Evolutionary conservation across 2,113 vertebrate species (phyloP), one percentile per base, ranked within the genome.

Genomic region (Echinops telfairi): DNA sequence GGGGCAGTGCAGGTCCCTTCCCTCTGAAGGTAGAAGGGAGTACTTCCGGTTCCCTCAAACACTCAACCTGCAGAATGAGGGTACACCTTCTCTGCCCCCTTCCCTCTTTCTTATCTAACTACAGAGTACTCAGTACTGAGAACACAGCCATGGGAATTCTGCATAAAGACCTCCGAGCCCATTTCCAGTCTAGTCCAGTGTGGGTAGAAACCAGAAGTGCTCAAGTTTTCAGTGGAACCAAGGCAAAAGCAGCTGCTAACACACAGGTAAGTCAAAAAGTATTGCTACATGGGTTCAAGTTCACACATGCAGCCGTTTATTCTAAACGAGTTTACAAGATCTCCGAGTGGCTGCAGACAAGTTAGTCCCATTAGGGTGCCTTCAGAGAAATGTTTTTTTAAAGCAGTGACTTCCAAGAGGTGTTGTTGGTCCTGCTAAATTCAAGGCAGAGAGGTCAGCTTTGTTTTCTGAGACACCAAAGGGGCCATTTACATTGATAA

Each of bases 61-160:
- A 2, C n/a, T 40, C 33, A 87, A 87, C 68, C 47, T 43, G 68
- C 3, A 84, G 16, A 94, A 20, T 73, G 76, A 92, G 23, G 47
- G 5, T 68, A 43, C 22, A 92, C 29, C 80, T 15, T 71, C 86
- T 38, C 92, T 12, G 29, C 66, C 40, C 23, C 33, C 25, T 85
- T 90, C 85, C 47, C 90, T 85, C 22, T 58, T 85, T 85, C 22
- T 58, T 85, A 36, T 22, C 66, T 23, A 94, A 84, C 62, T 43
- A n/a, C 17, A 33, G 6, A 73, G 31, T 17, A 19, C 68, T 17
- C 15, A 71, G 68, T 87, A 33, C 29, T 27, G 47, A 83, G 11
- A 82, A 92, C 62, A 83, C 5, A 92, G 47, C 27, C 60, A 80
- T 11, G 12, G 53, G 38, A 14, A 76, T 53, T 53, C 57, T 88